Base-by-base conservation (phyloP, 1,140 invertebrate species). In the Drosophila sp. region DNA sequence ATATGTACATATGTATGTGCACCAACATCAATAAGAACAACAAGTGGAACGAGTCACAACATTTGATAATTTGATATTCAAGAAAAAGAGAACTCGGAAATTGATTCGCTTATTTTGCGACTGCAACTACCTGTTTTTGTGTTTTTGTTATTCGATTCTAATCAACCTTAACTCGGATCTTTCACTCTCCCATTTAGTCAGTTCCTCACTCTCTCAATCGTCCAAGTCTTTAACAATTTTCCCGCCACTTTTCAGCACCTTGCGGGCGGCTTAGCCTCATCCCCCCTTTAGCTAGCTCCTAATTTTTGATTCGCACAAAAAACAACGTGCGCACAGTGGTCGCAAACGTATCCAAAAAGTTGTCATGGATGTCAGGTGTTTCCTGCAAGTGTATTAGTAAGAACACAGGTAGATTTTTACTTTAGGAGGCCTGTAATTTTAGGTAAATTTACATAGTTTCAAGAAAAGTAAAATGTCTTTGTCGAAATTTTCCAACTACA, bases 161-260 rank as follows among this genome's bases (percentile, higher is more conserved):
- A 86, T 76, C 83, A 87, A 77, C 75, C 70, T 50, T 50, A 7
- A 50, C 44, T 50, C 25, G 7, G 23, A 6, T 35, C 33, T 17
- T 17, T 38, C 6, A 50, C 40, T 44, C 38, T 29, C 41, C 30
- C 63, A 35, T 66, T 61, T 66, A 56, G 30, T 65, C 73, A 27
- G 11, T 50, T 6, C 50, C 11, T 50, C 25, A 61, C 55, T n/a
- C 60, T 54, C 44, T 63, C 8, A 44, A 32, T 17, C 58, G 17
- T 25, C 30, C 30, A 78, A 86, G 70, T 86, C 71, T 79, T 67
- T 47, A 58, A 87, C 66, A 83, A 67, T 83, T 87, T 87, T 87
- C 83, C 83, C 83, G 83, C 83, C 84, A 89, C 84, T 83, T 79
- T 86, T 86, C 72, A 74, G 79, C 84, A 83, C 83, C 83, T 89